phyloP scores from a whole-genome alignment of 2,888 invertebrate genomes.

The Cremastinae sp. region DNA sequence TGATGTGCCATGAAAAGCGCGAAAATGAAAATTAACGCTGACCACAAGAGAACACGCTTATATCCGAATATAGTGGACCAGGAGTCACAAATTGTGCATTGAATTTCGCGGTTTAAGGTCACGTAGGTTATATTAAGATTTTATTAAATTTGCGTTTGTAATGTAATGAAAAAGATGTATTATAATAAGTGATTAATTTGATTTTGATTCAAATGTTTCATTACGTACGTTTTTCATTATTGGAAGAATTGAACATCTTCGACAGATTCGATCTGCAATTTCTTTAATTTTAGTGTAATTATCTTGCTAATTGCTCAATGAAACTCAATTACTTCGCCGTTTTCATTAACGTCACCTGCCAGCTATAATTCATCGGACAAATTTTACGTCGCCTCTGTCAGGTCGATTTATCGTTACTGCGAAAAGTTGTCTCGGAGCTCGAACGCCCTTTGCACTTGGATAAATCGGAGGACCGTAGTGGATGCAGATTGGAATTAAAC shows the following conservation, averaged over 20 bases:
- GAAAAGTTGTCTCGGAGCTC: neutral
- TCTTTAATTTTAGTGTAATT: neutral
- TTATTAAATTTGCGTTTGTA: no score
- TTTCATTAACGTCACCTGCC: constrained; percentile 23
- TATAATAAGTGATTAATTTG: no score
- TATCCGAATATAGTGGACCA: constrained; percentile 6
- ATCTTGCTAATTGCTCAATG: constrained; percentile 13
- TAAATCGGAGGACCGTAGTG: neutral
- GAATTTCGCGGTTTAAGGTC: no score
- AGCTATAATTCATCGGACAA: neutral
- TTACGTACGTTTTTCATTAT: no score
- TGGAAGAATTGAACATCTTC: no score
- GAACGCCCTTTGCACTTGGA: neutral
- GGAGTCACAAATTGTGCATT: no score
- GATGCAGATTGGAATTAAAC: neutral
- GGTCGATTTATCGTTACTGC: neutral
- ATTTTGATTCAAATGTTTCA: no score
- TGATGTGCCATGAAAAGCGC: constrained; percentile 49
- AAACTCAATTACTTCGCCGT: constrained; percentile 39
- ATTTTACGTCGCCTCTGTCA: constrained; percentile 1
- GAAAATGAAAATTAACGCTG: constrained; percentile 54
- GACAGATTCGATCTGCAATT: no score
- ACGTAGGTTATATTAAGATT: no score
- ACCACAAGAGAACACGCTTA: constrained; percentile 25
- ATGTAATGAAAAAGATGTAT: no score